Percentiles rank a stretch among this genome's conserved stretches.
Evolutionary conservation across 2,113 vertebrate genomes (phyloP).

Genomic region (Rhinichthys klamathensis): DNA sequence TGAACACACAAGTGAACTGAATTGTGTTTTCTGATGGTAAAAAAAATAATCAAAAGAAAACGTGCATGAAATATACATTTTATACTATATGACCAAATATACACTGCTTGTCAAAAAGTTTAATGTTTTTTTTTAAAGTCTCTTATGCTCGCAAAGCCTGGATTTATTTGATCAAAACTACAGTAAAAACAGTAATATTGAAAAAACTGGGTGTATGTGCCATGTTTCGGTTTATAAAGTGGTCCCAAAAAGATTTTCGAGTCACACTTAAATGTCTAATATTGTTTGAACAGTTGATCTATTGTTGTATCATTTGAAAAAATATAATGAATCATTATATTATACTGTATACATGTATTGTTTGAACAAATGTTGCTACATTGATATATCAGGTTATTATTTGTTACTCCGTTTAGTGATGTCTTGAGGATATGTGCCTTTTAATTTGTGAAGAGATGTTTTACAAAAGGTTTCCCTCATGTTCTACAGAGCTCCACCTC

Average conservation of each 20-base stretch:
- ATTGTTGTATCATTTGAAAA: not conserved
- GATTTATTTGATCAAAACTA: no score
- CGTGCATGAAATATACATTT: not conserved
- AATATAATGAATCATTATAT: no score
- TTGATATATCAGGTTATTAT: not conserved
- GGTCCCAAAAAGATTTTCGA: not conserved
- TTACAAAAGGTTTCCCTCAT: not conserved
- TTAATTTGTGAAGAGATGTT: not conserved
- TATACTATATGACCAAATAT: not conserved
- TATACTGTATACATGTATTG: no score
- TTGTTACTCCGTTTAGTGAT: not conserved
- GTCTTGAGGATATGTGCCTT: not conserved
- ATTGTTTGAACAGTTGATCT: not conserved
- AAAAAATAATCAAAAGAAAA: not conserved
- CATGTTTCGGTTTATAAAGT: not conserved
- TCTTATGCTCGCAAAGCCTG: no score
- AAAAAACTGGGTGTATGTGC: not conserved
- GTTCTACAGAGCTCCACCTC: slow-evolving; percentile 74
- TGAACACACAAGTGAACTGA: not conserved
- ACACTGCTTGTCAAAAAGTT: not conserved
- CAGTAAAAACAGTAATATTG: no score
- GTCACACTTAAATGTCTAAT: not conserved
- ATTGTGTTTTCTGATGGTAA: not conserved
- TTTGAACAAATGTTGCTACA: no score
- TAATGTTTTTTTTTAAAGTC: no score